Evolutionary conservation across 2,888 invertebrate genomes (phyloP).

Genomic region (Caenorhabditis virilis): DNA sequence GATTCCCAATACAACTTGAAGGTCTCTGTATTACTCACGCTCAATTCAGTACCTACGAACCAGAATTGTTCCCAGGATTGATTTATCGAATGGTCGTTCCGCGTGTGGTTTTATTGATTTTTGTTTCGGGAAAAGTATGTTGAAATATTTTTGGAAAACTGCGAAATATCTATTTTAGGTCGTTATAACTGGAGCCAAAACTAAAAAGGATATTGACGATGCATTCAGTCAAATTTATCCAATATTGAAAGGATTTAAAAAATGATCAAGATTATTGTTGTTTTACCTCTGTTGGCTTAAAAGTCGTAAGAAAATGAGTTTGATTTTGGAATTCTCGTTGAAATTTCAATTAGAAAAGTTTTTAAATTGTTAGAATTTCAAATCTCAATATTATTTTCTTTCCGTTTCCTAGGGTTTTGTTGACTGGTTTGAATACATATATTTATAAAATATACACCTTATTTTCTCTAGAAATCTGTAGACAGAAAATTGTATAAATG

Average conservation of each 20-base stretch:
- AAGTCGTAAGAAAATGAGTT: neutral
- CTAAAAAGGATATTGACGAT: slow-evolving; percentile 86
- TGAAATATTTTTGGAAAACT: neutral
- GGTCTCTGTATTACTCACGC: slow-evolving; percentile 82
- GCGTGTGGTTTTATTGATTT: slow-evolving; percentile 90
- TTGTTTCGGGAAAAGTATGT: slow-evolving; percentile 93
- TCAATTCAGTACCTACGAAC: slow-evolving; percentile 86
- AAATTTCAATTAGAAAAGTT: neutral
- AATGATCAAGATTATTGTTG: slow-evolving; percentile 72
- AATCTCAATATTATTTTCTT: too few species aligned
- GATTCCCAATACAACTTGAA: slow-evolving; percentile 82
- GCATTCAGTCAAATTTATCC: slow-evolving; percentile 93
- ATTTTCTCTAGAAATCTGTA: too few species aligned
- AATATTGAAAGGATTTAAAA: slow-evolving; percentile 89
- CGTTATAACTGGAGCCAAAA: slow-evolving; percentile 92
- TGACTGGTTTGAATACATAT: too few species aligned
- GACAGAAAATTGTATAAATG: too few species aligned
- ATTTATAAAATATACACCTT: too few species aligned
- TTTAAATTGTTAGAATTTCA: neutral
- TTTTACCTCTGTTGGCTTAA: neutral
- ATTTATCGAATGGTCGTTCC: slow-evolving; percentile 90
- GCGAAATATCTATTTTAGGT: slow-evolving; percentile 47
- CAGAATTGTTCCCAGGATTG: slow-evolving; percentile 96
- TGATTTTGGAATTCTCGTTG: neutral
- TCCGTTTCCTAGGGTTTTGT: too few species aligned